Evolutionary conservation across 2,113 vertebrate genomes (phyloP).

Genomic region (Anser brachyrhynchus): DNA sequence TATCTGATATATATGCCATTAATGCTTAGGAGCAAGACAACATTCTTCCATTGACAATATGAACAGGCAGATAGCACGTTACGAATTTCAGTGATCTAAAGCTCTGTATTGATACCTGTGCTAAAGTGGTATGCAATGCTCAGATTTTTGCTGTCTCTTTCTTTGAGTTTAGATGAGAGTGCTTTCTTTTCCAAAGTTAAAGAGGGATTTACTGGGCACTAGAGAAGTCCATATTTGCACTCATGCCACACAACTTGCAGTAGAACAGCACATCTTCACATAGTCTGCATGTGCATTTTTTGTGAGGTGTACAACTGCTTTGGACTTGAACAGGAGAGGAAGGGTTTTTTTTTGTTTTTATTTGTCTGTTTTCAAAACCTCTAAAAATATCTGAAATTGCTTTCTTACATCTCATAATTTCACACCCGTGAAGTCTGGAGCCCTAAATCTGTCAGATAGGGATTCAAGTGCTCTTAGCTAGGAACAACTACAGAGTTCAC

Average conservation of each 20-base stretch:
- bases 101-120: not conserved
- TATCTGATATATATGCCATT: not conserved
- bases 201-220: not conserved
- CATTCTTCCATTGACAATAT: not conserved
- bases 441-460: not conserved
- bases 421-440: not conserved
- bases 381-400: not conserved
- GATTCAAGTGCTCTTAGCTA: not conserved
- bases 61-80: not conserved
- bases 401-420: not conserved
- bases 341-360: not conserved
- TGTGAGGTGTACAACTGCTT: not conserved
- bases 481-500: not conserved
- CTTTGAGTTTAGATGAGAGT: not conserved
- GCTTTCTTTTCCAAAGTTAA: not conserved
- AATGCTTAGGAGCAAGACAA: not conserved
- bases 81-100: not conserved
- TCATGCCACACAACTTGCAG: not conserved
- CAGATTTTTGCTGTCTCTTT: not conserved
- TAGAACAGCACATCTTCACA: not conserved
- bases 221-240: not conserved
- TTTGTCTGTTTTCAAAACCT: not conserved
- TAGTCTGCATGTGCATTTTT: not conserved
- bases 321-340: not conserved
- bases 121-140: not conserved